These are phyloP conservation scores for Drosophila mettleri DNA, from an alignment of 2,888 invertebrate species.

Conservation along the genomic window DNA sequence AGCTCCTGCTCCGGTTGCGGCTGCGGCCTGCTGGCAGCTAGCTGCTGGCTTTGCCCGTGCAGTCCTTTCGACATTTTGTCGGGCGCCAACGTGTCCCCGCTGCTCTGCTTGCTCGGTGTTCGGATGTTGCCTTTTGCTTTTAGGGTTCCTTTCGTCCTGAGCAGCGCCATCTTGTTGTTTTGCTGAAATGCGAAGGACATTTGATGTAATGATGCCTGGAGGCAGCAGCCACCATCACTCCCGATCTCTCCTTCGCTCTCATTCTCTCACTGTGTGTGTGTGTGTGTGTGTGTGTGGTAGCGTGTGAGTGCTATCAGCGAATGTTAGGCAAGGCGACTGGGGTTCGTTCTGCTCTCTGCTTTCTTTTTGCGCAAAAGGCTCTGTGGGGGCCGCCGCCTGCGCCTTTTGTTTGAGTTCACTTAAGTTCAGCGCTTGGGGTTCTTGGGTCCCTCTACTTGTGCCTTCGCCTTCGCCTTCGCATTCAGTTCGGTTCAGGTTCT, in stretches of 20 bases:
- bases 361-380: slow-evolving; percentile 50
- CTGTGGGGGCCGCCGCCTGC: slow-evolving; percentile 58
- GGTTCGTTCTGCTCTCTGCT: slow-evolving; percentile 41
- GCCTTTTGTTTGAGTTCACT: slow-evolving; percentile 81
- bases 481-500: too few relatives aligned
- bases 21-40: neutral
- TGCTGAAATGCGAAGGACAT: slow-evolving; percentile 82
- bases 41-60: slow-evolving; percentile 39
- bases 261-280: neutral
- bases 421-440: slow-evolving; percentile 78
- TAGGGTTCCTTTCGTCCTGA: slow-evolving; percentile 64
- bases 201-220: slow-evolving; percentile 82
- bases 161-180: slow-evolving; percentile 81
- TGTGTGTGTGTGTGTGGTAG: slow-evolving; percentile 17
- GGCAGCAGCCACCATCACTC: slow-evolving; percentile 71
- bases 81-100: slow-evolving; percentile 71
- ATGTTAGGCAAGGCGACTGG: slow-evolving; percentile 34
- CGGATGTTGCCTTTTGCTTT: slow-evolving; percentile 46
- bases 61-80: slow-evolving; percentile 69
- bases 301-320: slow-evolving; percentile 59
- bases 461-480: slow-evolving; percentile 22
- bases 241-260: slow-evolving; percentile 1
- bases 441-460: slow-evolving; percentile 56
- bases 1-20: slow-evolving; percentile 2
- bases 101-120: slow-evolving; percentile 17